A percentile compares a stretch with the other conserved stretches of the same genome.
These are phyloP conservation scores for Cotesia typhae DNA, from an alignment of 1,140 invertebrate genomes.

Conservation along the genomic window DNA sequence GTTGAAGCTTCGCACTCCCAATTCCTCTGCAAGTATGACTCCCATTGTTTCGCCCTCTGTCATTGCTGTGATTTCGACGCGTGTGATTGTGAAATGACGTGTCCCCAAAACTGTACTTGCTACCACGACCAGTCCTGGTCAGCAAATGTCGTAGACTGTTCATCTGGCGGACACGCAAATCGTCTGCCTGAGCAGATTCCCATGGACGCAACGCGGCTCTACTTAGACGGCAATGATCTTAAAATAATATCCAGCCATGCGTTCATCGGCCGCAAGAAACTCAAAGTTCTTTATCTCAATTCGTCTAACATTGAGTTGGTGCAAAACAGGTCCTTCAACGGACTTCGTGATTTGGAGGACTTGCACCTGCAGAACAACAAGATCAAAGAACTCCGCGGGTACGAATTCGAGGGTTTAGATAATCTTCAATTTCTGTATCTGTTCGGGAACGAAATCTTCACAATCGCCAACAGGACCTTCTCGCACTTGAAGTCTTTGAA, in stretches of 20 bases:
- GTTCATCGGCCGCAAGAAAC: constrained; percentile 88
- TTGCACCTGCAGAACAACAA: constrained; percentile 85
- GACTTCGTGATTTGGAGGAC: constrained; percentile 81
- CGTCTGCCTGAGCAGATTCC: constrained; percentile 84
- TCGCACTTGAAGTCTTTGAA: constrained; percentile 74
- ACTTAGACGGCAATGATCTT: constrained; percentile 89
- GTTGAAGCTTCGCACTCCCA: constrained; percentile 85
- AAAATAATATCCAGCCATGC: constrained; percentile 81
- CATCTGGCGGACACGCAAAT: constrained; percentile 75
- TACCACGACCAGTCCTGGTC: constrained; percentile 93
- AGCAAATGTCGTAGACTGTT: constrained; percentile 91
- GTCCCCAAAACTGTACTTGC: constrained; percentile 89
- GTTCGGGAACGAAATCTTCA: constrained; percentile 74
- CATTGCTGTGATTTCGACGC: constrained; percentile 95
- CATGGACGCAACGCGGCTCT: constrained; percentile 91
- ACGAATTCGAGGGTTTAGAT: constrained; percentile 82
- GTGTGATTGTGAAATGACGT: constrained; percentile 95
- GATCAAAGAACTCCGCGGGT: constrained; percentile 78
- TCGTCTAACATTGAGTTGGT: constrained; percentile 85
- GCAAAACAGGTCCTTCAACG: constrained; percentile 90
- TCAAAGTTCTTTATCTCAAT: constrained; percentile 85
- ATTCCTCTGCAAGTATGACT: constrained; percentile 90
- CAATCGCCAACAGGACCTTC: constrained; percentile 83
- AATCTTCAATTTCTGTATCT: constrained; percentile 72
- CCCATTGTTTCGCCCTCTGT: constrained; percentile 89